Evolutionary conservation across 2,888 invertebrate genomes (phyloP).

Genomic region (Phania funesta): DNA sequence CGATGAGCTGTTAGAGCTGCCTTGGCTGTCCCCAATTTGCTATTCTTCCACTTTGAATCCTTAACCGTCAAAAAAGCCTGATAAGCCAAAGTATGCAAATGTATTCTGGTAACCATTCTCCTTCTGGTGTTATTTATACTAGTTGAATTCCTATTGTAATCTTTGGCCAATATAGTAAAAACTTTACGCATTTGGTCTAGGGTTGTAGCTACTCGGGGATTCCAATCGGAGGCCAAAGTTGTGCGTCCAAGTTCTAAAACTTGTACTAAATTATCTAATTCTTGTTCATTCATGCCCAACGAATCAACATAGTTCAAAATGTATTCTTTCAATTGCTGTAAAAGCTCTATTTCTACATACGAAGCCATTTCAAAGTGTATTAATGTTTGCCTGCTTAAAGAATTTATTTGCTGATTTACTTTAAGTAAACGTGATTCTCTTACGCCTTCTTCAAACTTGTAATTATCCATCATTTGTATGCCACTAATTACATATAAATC

Average conservation of each 20-base stretch:
- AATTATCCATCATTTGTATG: constrained; percentile 94
- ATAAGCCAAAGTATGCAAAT: constrained; percentile 93
- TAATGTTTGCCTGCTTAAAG: constrained; percentile 83
- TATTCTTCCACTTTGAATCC: constrained; percentile 87
- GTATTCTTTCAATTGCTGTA: constrained; percentile 84
- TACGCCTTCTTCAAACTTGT: constrained; percentile 82
- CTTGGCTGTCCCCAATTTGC: constrained; percentile 89
- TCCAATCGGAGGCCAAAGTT: constrained; percentile 87
- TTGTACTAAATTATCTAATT: constrained; percentile 88
- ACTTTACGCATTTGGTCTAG: constrained; percentile 90
- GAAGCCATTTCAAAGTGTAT: constrained; percentile 94
- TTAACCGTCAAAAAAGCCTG: constrained; percentile 89
- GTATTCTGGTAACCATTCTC: constrained; percentile 86
- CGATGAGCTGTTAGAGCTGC: constrained; percentile 91
- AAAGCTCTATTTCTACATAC: constrained; percentile 86
- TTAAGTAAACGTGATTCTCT: constrained; percentile 84
- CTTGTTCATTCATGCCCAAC: constrained; percentile 94
- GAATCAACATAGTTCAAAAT: constrained; percentile 89
- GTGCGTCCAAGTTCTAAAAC: constrained; percentile 86
- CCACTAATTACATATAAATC: constrained; percentile 90
- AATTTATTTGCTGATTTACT: constrained; percentile 85
- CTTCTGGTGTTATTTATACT: constrained; percentile 76
- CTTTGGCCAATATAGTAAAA: constrained; percentile 79
- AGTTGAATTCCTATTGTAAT: constrained; percentile 73
- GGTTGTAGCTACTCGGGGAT: constrained; percentile 89